A percentile compares a stretch with the other conserved stretches of the same genome.
Conservation (phyloP, 2,113 vertebrate species). For the Colinus virginianus region DNA sequence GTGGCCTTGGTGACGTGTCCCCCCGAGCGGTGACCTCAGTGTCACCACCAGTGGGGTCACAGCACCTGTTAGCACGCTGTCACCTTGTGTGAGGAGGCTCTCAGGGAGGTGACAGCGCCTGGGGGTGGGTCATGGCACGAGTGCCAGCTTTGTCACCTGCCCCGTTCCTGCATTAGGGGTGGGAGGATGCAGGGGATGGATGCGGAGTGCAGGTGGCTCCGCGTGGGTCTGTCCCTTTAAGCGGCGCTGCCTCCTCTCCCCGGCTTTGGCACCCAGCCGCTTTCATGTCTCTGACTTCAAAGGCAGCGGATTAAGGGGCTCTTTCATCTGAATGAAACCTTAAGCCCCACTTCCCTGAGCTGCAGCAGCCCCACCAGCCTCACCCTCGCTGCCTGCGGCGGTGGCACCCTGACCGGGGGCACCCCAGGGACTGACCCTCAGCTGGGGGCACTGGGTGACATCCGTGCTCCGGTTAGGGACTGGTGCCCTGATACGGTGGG, state of each 20-base stretch:
- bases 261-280: conserved; percentile 66
- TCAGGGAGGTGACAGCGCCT: not conserved
- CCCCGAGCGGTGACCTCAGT: not conserved
- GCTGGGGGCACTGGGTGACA: not conserved
- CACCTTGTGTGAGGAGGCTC: not conserved
- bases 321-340: conserved; percentile 77
- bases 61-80: conserved; percentile 22
- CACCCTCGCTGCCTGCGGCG: rapidly evolving
- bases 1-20: not conserved
- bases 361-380: not conserved
- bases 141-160: not conserved
- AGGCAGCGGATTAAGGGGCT: conserved; percentile 74
- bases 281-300: conserved; percentile 78
- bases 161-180: not conserved
- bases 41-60: not conserved
- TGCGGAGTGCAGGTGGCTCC: not conserved
- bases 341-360: conserved; percentile 32
- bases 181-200: not conserved
- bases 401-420: not conserved
- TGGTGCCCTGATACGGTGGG: not conserved
- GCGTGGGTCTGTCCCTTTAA: conserved; percentile 71
- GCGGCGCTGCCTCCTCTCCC: conserved; percentile 48
- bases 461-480: rapidly evolving
- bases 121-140: not conserved
- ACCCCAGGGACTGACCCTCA: rapidly evolving